Base-by-base conservation (phyloP, 35 echinoderm and acorn worm species). In the Strongylocentrotus purpuratus region DNA sequence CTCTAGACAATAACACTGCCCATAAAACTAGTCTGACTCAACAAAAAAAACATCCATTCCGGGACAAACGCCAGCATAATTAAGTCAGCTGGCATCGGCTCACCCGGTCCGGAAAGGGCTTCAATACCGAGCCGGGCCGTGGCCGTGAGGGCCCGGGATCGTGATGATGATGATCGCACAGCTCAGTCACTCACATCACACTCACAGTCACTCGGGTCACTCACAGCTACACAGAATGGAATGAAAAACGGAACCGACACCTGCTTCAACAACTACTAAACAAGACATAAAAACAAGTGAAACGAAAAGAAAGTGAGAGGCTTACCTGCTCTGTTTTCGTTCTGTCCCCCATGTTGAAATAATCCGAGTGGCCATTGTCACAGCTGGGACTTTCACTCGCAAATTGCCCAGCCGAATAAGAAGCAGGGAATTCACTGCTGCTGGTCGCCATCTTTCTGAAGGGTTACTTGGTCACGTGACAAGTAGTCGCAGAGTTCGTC, bases 251-350 rank as follows among this genome's bases (percentile, higher is more conserved):
- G 45, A 33, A 89, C 32, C 87, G 87, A 89, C 87, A 89, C 87
- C 87, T 89, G 87, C 87, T 89, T 45, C 32, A 78, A 78, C 8
- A n/a, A 78, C 65, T 22, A 78, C n/a, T n/a, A 78, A 78, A 78
- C 22, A 59, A 78, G 65, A 28, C 20, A 28, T n/a, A 78, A 78
- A 78, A 22, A 28, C 65, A 28, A n/a, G 65, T 78, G 5, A n/a
- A n/a, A 89, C 45, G 0, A 15, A 33, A 89, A 89, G n/a, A 89
- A n/a, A 15, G 41, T 89, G 31, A 46, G 20, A 46, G 12, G 33
- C 87, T 89, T 89, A 89, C 87, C 45, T 89, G 87, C 32, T 89
- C 87, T 89, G 87, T 89, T 89, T 89, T 89, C 33, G 87, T 89
- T 18, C 87, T 89, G 87, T 89, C 87, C 32, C 45, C 32, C 87